phyloP scores from a whole-genome alignment of 2,797 vertebrate genomes.

The Sandelia bainsii region DNA sequence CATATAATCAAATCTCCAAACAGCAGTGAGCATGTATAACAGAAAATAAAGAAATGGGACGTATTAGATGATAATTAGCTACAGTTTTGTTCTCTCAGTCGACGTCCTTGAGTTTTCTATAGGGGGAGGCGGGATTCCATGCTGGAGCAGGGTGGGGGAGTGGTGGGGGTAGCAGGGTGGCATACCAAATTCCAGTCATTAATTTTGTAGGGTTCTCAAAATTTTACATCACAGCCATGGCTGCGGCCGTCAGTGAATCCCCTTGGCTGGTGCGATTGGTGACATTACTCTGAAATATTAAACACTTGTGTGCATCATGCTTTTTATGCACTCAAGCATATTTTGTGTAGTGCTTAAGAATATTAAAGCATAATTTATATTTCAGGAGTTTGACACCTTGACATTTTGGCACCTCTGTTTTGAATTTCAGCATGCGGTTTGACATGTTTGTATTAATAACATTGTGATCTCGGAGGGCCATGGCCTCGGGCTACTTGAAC shows the following conservation, averaged over 20 bases:
- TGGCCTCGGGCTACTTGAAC: slow-evolving; percentile 86
- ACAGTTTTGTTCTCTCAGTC: slow-evolving; percentile 53
- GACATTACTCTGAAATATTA: slow-evolving; percentile 79
- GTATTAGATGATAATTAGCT: slow-evolving; percentile 53
- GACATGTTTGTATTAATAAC: slow-evolving; percentile 90
- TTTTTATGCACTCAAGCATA: slow-evolving; percentile 76
- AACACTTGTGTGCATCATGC: slow-evolving; percentile 61
- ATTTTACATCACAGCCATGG: slow-evolving; percentile 65
- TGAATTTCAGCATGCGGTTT: slow-evolving; percentile 88
- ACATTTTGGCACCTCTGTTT: slow-evolving; percentile 87
- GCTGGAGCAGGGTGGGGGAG: neutral
- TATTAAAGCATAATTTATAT: slow-evolving; percentile 87
- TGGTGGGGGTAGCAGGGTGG: slow-evolving; percentile 24
- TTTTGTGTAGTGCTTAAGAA: slow-evolving; percentile 83
- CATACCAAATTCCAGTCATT: slow-evolving; percentile 61
- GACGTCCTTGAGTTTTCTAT: slow-evolving; percentile 45
- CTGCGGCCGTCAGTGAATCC: slow-evolving; percentile 50
- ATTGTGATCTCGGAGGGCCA: slow-evolving; percentile 89
- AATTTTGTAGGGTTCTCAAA: slow-evolving; percentile 62
- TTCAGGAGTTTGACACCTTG: slow-evolving; percentile 87
- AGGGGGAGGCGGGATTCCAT: slow-evolving; percentile 7
- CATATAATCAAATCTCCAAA: slow-evolving; percentile 30
- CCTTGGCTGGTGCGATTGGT: slow-evolving; percentile 58
- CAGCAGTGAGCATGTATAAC: slow-evolving; percentile 5
- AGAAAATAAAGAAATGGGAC: slow-evolving; percentile 29